Evolutionary conservation across 2,797 vertebrate species (phyloP).

Genomic region (Passerculus sandwichensis): DNA sequence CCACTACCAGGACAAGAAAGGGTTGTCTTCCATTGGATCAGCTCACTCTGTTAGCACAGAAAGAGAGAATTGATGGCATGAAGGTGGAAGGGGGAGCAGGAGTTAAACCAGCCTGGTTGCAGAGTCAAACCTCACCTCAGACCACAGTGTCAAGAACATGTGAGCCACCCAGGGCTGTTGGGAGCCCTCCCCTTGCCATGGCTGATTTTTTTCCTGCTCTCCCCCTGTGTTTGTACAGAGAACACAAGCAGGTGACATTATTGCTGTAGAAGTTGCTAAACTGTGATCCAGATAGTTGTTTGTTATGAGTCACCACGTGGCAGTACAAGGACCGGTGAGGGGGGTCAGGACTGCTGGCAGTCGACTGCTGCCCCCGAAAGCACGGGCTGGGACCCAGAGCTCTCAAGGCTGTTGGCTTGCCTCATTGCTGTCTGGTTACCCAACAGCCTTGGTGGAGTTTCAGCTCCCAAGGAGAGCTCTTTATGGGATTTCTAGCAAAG

Average conservation of each 20-base stretch:
- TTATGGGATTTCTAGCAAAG: neutral
- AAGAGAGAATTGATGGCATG: neutral
- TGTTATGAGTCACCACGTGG: neutral
- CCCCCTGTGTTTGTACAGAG: neutral
- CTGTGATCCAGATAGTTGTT: neutral
- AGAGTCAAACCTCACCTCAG: neutral
- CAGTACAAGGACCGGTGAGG: neutral
- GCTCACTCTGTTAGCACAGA: neutral
- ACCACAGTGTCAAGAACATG: rapidly evolving
- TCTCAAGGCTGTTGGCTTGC: neutral
- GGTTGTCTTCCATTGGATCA: neutral
- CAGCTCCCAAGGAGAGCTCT: neutral
- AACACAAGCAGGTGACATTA: neutral
- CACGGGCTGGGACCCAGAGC: neutral
- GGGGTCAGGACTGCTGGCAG: neutral
- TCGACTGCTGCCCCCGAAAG: neutral
- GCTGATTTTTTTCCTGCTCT: neutral
- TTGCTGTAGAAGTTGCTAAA: neutral
- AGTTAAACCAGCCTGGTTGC: neutral
- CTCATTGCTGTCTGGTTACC: neutral
- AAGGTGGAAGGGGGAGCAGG: neutral
- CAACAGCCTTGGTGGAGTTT: neutral
- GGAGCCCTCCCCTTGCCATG: neutral
- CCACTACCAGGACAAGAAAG: neutral
- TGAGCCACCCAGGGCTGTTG: neutral